Base-by-base conservation (phyloP, 2,888 invertebrate genomes). In the Bellardia bayeri region DNA sequence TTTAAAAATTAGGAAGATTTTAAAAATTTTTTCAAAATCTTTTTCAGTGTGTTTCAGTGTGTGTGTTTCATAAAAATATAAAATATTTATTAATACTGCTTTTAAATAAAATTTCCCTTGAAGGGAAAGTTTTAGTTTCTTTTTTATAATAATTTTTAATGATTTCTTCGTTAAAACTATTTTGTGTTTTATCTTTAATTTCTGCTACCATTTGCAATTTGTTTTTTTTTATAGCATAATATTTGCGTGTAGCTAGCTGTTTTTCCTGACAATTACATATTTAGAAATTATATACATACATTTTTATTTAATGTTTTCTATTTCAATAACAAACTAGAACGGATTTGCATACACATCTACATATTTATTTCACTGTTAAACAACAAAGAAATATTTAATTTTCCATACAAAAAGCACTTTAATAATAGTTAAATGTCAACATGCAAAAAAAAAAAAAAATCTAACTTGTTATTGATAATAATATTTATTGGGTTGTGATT, bases 251-350 rank as follows among this genome's bases (percentile, higher is more conserved):
- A 71, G n/a, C 8, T 16, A n/a, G n/a, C n/a, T n/a, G 45, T 56
- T 49, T 54, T 64, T 68, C 42, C 68, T 79, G 83, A 68, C 61
- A 85, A 68, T 61, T 63, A 16, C 75, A 81, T 85, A 68, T 69
- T 75, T 51, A 42, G 13, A 33, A 40, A 63, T 23, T 23, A 23
- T 23, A 66, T 66, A 66, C 72, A 66, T 61, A 64, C 11, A 78
- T 4, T 54, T 76, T 51, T 58, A 14, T 66, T 51, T 30, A 64
- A 56, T 72, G 23, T 63, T 79, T 63, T 76, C 56, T 63, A 81
- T 69, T 85, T 81, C 37, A 80, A 45, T 81, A 69, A 45, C 54
- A 80, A 81, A 85, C 75, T 85, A 58, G 80, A 81, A 64, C 80
- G 85, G 75, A 85, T 80, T 80, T 85, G 63, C 75, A 81, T 9